phyloP scores from a whole-genome alignment of 2,888 invertebrate genomes.

The Choreutis nemorana region DNA sequence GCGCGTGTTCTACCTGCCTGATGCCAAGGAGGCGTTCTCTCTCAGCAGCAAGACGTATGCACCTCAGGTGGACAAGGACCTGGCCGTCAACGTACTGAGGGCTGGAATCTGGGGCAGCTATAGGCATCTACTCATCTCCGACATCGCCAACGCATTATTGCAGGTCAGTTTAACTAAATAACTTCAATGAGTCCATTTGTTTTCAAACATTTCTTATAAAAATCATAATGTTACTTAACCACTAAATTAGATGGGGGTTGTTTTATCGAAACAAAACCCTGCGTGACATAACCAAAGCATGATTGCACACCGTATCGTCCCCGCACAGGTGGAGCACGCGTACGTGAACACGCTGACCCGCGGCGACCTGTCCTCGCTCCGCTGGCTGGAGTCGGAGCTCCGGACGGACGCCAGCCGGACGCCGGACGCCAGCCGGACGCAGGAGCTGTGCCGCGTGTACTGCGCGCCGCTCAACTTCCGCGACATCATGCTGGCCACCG shows the following conservation, averaged over 20 bases:
- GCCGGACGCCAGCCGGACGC: conserved; percentile 40
- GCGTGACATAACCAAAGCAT: too few species aligned
- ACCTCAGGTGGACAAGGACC: conserved; percentile 74
- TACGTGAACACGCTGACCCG: conserved; percentile 92
- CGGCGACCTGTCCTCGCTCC: conserved; percentile 87
- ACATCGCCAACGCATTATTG: conserved; percentile 33
- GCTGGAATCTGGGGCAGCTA: conserved; percentile 87
- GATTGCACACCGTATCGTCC: conserved; percentile 15
- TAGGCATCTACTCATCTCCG: conserved; percentile 78
- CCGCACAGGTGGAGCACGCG: conserved; percentile 83
- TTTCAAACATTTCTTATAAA: too few species aligned
- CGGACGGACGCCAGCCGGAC: conserved; percentile 40
- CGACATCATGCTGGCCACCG: conserved; percentile 97
- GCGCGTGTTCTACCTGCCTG: conserved; percentile 76
- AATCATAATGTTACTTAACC: too few species aligned
- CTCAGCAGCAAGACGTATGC: conserved; percentile 65
- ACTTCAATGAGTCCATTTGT: too few species aligned
- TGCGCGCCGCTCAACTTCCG: conserved; percentile 97
- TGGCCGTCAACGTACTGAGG: conserved; percentile 85
- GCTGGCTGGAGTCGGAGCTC: conserved; percentile 93
- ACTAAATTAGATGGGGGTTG: not conserved
- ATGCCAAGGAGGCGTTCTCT: conserved; percentile 68
- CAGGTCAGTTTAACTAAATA: conserved; percentile 40
- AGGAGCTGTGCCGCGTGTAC: conserved; percentile 85
- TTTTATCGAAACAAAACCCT: too few species aligned